Evolutionary conservation across 2,888 invertebrate species (phyloP).

Genomic region (Hirtodrosophila cameraria): DNA sequence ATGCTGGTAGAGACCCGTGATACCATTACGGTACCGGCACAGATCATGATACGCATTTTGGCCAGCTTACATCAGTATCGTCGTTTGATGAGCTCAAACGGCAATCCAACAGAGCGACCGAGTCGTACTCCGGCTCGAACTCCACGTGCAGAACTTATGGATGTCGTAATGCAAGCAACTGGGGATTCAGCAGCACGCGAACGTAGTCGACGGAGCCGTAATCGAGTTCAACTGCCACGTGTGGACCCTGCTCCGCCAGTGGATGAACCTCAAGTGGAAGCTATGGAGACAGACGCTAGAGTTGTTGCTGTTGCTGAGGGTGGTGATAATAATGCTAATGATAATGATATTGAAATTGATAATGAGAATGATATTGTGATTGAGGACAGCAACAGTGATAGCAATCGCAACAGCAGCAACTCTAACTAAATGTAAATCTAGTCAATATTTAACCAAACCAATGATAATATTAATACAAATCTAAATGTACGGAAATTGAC

Average conservation of each 20-base stretch:
- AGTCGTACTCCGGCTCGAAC: too few species aligned
- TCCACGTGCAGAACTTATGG: too few species aligned
- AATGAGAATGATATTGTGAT: background rate
- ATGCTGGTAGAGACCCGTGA: constrained; percentile 94
- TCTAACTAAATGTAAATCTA: constrained; percentile 35
- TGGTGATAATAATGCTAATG: background rate
- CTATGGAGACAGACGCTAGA: constrained; percentile 7
- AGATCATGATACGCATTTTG: constrained; percentile 92
- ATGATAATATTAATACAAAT: constrained; percentile 5
- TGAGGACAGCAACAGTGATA: constrained; percentile 5
- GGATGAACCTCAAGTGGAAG: too few species aligned
- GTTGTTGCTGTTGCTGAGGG: background rate
- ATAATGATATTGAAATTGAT: background rate
- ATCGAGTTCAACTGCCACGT: background rate
- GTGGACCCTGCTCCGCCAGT: too few species aligned
- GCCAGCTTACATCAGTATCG: constrained; percentile 86
- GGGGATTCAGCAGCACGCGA: constrained; percentile 1
- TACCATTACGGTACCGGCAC: constrained; percentile 94
- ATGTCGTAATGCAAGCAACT: constrained; percentile 53
- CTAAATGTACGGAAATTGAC: constrained; percentile 9
- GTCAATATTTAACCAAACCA: constrained; percentile 24
- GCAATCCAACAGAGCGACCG: background rate
- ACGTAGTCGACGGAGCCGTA: background rate
- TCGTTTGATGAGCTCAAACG: constrained; percentile 51
- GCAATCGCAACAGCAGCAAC: constrained; percentile 15